These are phyloP conservation scores for Phalloptychus januarius DNA, from an alignment of 2,797 vertebrate genomes.

Conservation along the genomic window DNA sequence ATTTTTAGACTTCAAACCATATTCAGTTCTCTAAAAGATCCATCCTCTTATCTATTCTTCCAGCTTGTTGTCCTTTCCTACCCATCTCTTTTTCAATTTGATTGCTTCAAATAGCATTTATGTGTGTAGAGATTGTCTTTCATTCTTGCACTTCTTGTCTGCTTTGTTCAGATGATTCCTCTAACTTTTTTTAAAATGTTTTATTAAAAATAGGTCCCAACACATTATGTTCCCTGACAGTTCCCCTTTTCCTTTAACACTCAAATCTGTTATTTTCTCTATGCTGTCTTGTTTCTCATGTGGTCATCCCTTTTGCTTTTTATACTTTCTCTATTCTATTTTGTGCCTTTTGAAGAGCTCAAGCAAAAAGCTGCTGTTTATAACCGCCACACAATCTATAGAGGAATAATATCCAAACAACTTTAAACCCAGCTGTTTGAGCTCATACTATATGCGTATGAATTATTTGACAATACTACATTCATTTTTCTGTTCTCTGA, in stretches of 20 bases:
- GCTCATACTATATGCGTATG: background rate
- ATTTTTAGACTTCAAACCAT: background rate
- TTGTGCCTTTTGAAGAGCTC: background rate
- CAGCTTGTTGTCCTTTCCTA: background rate
- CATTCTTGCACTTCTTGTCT: background rate
- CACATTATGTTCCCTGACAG: background rate
- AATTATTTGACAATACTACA: background rate
- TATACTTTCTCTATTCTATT: background rate
- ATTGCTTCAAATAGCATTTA: background rate
- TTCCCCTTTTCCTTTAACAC: background rate
- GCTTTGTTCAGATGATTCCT: background rate
- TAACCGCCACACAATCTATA: background rate
- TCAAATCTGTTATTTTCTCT: background rate
- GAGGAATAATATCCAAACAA: background rate
- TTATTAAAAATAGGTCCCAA: background rate
- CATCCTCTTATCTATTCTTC: background rate
- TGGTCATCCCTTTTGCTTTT: background rate
- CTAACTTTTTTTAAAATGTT: background rate
- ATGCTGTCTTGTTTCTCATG: constrained; percentile 5
- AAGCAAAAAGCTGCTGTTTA: background rate
- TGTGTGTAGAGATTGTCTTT: background rate
- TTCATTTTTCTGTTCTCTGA: background rate
- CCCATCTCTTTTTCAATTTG: constrained; percentile 1
- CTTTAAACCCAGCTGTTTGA: background rate
- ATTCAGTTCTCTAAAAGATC: background rate